A percentile compares a stretch with the other conserved stretches of the same genome.
phyloP scores from a whole-genome alignment of 2,888 invertebrate species.

The Drosophila anceps region DNA sequence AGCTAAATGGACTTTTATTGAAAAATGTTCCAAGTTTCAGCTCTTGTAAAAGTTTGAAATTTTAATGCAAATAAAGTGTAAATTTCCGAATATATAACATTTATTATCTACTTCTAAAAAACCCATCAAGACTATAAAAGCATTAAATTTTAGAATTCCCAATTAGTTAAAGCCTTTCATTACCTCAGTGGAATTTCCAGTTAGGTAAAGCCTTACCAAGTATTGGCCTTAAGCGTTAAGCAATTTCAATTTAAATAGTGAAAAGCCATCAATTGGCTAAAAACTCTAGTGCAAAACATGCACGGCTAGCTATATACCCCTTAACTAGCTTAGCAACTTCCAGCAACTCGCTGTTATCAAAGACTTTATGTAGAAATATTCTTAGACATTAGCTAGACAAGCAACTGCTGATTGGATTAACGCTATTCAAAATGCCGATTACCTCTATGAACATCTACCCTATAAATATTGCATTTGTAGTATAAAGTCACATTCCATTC shows the following conservation, averaged over 20 bases:
- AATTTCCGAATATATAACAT: not conserved
- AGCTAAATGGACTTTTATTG: not conserved
- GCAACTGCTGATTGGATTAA: not conserved
- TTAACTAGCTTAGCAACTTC: not conserved
- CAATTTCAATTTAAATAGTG: not conserved
- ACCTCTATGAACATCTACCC: not conserved
- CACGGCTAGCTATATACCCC: not conserved
- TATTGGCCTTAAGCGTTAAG: not conserved
- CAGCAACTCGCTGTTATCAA: not conserved
- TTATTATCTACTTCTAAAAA: too few species aligned
- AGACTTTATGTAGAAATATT: not conserved
- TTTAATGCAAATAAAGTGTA: too few species aligned
- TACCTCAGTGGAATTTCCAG: not conserved
- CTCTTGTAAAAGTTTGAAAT: not conserved
- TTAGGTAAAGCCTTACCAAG: not conserved
- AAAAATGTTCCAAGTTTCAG: not conserved
- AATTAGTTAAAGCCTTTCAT: not conserved
- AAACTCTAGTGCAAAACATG: too few species aligned
- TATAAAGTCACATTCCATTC: slow-evolving; percentile 1
- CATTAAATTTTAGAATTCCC: slow-evolving; percentile 1
- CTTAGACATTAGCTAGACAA: not conserved
- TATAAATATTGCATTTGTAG: not conserved
- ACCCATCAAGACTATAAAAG: not conserved
- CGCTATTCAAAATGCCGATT: not conserved
- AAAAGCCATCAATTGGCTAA: not conserved